Evolutionary conservation across 2,113 vertebrate species (phyloP).

Genomic region (Engystomops pustulosus): DNA sequence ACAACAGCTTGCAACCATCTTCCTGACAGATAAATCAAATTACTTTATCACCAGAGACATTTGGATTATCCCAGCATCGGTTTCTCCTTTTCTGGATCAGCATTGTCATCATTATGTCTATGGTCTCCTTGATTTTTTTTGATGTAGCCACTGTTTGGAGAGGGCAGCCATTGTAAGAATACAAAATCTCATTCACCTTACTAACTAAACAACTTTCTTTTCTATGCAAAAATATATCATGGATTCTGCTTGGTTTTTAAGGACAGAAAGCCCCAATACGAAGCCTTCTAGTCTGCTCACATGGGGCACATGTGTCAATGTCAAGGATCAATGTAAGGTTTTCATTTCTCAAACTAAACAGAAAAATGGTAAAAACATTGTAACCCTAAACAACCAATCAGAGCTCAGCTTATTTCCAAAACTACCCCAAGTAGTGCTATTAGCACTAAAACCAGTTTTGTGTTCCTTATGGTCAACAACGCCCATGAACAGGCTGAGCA

Average conservation of each 20-base stretch:
- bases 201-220: neutral
- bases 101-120: neutral
- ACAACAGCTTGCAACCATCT: too few species aligned
- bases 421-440: too few species aligned
- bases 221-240: neutral
- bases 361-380: neutral
- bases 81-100: too few species aligned
- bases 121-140: neutral
- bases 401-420: neutral
- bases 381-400: neutral
- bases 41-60: too few species aligned
- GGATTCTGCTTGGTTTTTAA: neutral
- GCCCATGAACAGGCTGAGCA: neutral
- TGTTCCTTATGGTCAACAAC: too few species aligned
- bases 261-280: too few species aligned
- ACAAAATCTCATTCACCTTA: neutral
- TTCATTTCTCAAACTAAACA: neutral
- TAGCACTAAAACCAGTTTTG: too few species aligned
- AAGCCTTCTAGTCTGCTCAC: too few species aligned
- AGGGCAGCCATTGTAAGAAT: too few species aligned
- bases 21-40: too few species aligned
- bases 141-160: neutral
- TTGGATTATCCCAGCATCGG: too few species aligned
- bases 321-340: neutral
- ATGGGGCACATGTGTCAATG: neutral